These are phyloP conservation scores for Pelagia noctiluca DNA, from an alignment of 30 jellyfish, hydroid and myxozoan genomes.

Conservation along the genomic window DNA sequence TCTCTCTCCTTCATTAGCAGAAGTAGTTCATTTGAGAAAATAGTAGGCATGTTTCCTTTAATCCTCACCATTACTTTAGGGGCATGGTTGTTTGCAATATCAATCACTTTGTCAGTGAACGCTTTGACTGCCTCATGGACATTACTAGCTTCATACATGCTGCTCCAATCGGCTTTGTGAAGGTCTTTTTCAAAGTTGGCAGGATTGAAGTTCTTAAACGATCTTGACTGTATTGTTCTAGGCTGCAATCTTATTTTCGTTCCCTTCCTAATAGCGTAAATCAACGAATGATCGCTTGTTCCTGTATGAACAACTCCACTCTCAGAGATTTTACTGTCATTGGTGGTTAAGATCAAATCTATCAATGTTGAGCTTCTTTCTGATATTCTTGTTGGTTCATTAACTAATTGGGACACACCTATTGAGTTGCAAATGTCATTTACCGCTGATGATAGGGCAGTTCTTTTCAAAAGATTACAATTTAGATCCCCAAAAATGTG, in stretches of 20 bases:
- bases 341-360: not conserved
- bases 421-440: conserved; percentile 7
- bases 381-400: conserved; percentile 19
- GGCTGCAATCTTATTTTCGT: conserved; percentile 15
- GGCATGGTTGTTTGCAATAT: conserved; percentile 53
- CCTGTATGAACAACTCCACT: conserved; percentile 19
- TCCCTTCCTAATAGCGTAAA: conserved; percentile 21
- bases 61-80: conserved; percentile 35
- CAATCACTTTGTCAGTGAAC: conserved; percentile 35
- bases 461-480: conserved; percentile 24
- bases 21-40: conserved; percentile 42
- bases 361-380: conserved; percentile 9
- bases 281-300: conserved; percentile 22
- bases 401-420: conserved; percentile 10
- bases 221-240: conserved; percentile 9
- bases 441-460: conserved; percentile 7
- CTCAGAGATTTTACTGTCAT: conserved; percentile 9
- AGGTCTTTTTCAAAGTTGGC: conserved; percentile 21
- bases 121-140: conserved; percentile 49
- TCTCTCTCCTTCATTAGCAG: conserved; percentile 26
- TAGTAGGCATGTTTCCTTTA: conserved; percentile 41
- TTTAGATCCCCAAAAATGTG: conserved; percentile 15
- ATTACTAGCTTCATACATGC: conserved; percentile 14
- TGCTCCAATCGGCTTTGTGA: conserved; percentile 29
- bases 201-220: conserved; percentile 28